Conservation (phyloP, 2,888 invertebrate genomes). For the Eilema depressum region DNA sequence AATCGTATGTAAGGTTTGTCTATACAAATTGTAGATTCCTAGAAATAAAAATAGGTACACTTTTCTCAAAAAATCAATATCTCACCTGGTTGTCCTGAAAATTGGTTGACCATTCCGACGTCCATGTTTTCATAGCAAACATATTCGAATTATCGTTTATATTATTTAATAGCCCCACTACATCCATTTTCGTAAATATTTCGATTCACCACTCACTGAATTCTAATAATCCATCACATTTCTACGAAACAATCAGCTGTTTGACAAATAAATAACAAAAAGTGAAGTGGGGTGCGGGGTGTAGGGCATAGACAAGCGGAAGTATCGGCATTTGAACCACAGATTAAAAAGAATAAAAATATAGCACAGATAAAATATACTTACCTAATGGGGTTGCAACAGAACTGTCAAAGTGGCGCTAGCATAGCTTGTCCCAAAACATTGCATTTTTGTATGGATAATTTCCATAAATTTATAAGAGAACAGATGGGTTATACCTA, state of each 20-base stretch:
- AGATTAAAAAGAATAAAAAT: too few species aligned
- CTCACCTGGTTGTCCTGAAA: constrained; percentile 84
- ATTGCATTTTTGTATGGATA: too few species aligned
- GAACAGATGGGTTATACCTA: too few species aligned
- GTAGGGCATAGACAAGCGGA: constrained; percentile 27
- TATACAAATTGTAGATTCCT: neutral
- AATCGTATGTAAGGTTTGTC: neutral
- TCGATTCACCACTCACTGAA: constrained; percentile 34
- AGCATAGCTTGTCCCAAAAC: too few species aligned
- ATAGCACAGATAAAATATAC: too few species aligned
- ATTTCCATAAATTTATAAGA: too few species aligned
- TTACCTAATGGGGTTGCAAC: too few species aligned
- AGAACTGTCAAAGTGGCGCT: too few species aligned
- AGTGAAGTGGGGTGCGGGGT: constrained; percentile 24
- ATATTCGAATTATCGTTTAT: constrained; percentile 81
- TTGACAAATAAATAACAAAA: constrained; percentile 58
- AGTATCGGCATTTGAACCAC: neutral
- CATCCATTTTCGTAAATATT: constrained; percentile 73
- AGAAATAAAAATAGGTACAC: neutral
- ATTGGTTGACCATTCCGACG: constrained; percentile 80
- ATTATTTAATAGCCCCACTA: constrained; percentile 79
- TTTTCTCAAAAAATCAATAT: constrained; percentile 56
- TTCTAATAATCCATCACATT: constrained; percentile 49
- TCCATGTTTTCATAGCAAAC: constrained; percentile 84
- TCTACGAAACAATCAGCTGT: constrained; percentile 65